phyloP scores from a whole-genome alignment of 2,797 vertebrate species.

The Hoplostethus atlanticus region DNA sequence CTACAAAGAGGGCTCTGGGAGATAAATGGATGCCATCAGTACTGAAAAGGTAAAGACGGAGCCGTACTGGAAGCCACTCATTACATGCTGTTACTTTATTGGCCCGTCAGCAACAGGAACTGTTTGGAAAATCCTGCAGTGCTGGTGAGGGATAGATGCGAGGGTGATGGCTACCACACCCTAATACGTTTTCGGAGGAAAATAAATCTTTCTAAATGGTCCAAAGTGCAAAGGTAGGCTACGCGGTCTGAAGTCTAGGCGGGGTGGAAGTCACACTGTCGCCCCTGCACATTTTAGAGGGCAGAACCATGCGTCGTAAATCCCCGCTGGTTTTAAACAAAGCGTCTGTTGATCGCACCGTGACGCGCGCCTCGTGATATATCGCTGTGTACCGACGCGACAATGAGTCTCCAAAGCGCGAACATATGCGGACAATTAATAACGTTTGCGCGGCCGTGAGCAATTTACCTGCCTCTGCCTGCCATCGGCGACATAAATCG shows the following conservation, averaged over 20 bases:
- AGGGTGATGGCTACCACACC: background rate
- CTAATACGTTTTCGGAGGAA: background rate
- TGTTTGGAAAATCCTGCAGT: slow-evolving; percentile 10
- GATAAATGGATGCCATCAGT: too few relatives aligned
- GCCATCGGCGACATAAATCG: slow-evolving; percentile 50
- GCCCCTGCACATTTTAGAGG: slow-evolving; percentile 17
- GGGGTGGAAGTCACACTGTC: background rate
- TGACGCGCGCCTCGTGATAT: slow-evolving; percentile 31
- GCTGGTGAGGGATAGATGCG: background rate
- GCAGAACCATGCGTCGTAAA: slow-evolving; percentile 16
- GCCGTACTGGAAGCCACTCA: background rate
- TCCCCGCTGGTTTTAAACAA: slow-evolving; percentile 33
- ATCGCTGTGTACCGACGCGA: slow-evolving; percentile 25
- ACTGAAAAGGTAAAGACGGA: background rate
- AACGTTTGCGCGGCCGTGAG: slow-evolving; percentile 35
- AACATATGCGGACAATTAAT: slow-evolving; percentile 55
- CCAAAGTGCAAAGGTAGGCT: slow-evolving; percentile 11
- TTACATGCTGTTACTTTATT: slow-evolving; percentile 8
- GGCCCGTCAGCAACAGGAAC: background rate
- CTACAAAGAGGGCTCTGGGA: too few relatives aligned
- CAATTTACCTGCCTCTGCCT: slow-evolving; percentile 46
- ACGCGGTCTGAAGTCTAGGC: too few relatives aligned
- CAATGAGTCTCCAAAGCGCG: slow-evolving; percentile 33
- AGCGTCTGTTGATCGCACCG: slow-evolving; percentile 42
- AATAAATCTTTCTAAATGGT: slow-evolving; percentile 14